Percentiles rank a stretch among this genome's conserved stretches.
Conservation (phyloP, 2,113 vertebrate species). For the Climacteris rufus region DNA sequence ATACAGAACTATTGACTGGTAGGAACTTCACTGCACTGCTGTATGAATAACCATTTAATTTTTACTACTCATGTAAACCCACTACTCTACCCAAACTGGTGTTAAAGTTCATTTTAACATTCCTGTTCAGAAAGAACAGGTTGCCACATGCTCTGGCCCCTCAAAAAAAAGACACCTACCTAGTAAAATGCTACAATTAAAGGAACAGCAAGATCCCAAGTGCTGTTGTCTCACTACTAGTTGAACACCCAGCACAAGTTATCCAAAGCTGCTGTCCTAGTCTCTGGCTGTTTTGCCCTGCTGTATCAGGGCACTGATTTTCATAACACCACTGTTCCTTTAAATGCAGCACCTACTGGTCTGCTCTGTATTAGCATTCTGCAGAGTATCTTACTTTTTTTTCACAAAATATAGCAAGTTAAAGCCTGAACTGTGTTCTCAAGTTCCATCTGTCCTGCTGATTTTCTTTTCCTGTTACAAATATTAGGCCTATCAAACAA, state of each 20-base stretch:
- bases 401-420: not conserved
- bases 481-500: not conserved
- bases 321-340: not conserved
- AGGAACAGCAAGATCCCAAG: not conserved
- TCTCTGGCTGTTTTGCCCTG: not conserved
- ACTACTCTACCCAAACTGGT: not conserved
- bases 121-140: not conserved
- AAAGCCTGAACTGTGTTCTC: not conserved
- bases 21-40: not conserved
- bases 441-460: not conserved
- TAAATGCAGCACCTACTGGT: not conserved
- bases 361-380: not conserved
- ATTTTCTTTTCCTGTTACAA: not conserved
- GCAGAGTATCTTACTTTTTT: not conserved
- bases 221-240: not conserved
- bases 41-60: not conserved
- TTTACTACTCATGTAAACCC: not conserved
- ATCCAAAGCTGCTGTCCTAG: not conserved
- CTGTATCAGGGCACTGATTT: not conserved
- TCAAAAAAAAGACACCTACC: not conserved
- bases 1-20: not conserved
- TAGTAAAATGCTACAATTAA: not conserved
- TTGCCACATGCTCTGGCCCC: accelerated
- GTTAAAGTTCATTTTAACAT: not conserved
- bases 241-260: not conserved